Base-by-base conservation (phyloP, 2,888 invertebrate species). In the Luperina testacea region DNA sequence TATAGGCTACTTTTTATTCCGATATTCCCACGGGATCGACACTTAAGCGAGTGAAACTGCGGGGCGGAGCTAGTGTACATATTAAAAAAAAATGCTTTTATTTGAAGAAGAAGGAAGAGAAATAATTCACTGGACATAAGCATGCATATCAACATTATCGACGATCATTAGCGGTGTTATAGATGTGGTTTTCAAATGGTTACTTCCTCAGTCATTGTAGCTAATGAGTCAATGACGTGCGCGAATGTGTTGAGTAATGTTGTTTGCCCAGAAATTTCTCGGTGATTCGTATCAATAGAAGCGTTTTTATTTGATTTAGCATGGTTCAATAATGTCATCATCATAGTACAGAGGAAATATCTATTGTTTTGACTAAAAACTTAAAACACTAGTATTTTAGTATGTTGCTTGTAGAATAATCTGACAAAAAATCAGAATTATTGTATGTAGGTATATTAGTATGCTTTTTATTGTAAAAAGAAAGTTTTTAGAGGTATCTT, bases 141-240 rank as follows among this genome's bases (percentile, higher is more conserved):
- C 27, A 11, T 68, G 11, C 27, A 11, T 68, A 27, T 27, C 8
- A 48, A 20, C 6, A 17, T 38, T 70, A 53, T 57, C 3, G 27
- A 5, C 20, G n/a, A 61, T 45, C 2, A 61, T 73, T 51, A 9
- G 51, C 24, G 32, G n/a, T 45, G 20, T 38, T 75, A 61, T 45
- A 53, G 27, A 68, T 70, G 82, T 75, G 64, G 76, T 59, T 53
- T 53, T 68, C 17, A 17, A 17, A 42, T 42, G 4, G 8, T 67
- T 11, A 59, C 45, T 79, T 69, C 42, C 48, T 24, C 32, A 59
- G 59, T 76, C 80, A 82, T 70, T 82, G 76, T 27, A 59, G 13
- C n/a, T 82, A 75, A 82, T 82, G 59, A 59, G 15, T 57, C 75
- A 70, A 75, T 81, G 64, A 70, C 75, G 42, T 24, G 15, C 24